Evolutionary conservation across 2,113 vertebrate species (phyloP), one percentile per base, ranked within the genome.

Genomic region (Saccopteryx bilineata): DNA sequence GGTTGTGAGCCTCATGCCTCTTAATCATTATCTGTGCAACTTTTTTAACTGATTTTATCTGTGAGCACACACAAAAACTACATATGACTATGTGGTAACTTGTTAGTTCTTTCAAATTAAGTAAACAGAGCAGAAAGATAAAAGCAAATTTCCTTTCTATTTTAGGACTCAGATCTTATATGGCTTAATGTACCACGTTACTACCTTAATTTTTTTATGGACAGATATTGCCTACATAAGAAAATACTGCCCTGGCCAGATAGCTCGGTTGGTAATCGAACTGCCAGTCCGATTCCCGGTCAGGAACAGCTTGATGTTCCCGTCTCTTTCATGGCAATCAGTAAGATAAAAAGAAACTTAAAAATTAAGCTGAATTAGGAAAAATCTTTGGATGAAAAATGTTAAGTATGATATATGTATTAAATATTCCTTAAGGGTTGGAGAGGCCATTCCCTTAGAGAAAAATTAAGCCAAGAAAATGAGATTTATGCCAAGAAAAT

Each of bases 401-500:
- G 18, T 86, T 4, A 91, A 63, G 11, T 68, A n/a, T 87, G n/a
- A 96, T 56, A 81, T 28, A 78, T 1, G 39, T 39, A 39, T 80
- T 76, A 92, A 79, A 58, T 81, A 74, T 85, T 90, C 5, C 13
- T 92, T 39, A 83, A 63, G 18, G 17, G 24, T 82, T 46, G 31
- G n/a, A 86, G 39, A 93, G 56, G 17, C 78, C 46, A 93, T 54
- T 54, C 54, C 81, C 66, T 84, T 48, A 76, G 26, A 94, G 65
- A 65, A 95, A 92, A 94, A 89, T 15, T 46, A 71, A 33, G 52
- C 56, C 78, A 46, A 28, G 65, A 63, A 65, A 54, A 23, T 87
- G 56, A 60, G 76, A 86, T 87, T 18, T 93, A 48, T 76, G 63
- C 39, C 28, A 93, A 91, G 48, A 91, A 94, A 93, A 87, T 89